Evolutionary conservation across 2,797 vertebrate genomes (phyloP).

Genomic region (Sparus aurata): DNA sequence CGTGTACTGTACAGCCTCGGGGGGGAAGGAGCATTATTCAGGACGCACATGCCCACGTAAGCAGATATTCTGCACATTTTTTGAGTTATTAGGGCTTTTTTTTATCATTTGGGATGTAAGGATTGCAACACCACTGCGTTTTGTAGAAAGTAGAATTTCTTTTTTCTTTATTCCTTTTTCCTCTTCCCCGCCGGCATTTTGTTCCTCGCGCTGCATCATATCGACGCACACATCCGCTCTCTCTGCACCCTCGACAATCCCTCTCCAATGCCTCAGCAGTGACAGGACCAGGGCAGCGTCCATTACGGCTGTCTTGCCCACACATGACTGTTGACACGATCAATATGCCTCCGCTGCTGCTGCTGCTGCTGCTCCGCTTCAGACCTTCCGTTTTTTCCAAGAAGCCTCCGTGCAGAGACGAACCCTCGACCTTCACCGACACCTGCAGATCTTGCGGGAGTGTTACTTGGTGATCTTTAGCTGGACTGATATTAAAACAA

Average conservation of each 20-base stretch:
- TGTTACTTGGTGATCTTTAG: background rate
- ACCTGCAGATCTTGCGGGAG: slow-evolving; percentile 27
- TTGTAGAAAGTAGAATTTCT: background rate
- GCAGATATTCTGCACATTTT: slow-evolving; percentile 1
- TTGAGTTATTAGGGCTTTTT: background rate
- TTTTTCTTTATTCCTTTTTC: background rate
- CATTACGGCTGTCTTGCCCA: slow-evolving; percentile 63
- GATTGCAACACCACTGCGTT: background rate
- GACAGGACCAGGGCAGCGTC: slow-evolving; percentile 49
- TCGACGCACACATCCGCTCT: slow-evolving; percentile 19
- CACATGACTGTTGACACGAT: slow-evolving; percentile 63
- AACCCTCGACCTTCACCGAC: slow-evolving; percentile 24
- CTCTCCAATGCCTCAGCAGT: slow-evolving; percentile 59
- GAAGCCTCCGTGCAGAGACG: slow-evolving; percentile 23
- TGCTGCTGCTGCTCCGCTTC: slow-evolving; percentile 20
- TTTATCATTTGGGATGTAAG: background rate
- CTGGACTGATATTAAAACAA: slow-evolving; percentile 4
- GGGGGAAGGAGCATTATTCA: background rate
- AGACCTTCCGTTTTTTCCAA: slow-evolving; percentile 30
- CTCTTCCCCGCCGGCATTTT: background rate
- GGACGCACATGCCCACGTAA: background rate
- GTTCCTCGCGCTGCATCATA: slow-evolving; percentile 33
- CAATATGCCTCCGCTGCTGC: slow-evolving; percentile 46
- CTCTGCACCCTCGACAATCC: slow-evolving; percentile 44
- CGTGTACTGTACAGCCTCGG: background rate